A percentile compares a stretch with the other conserved stretches of the same genome.
Evolutionary conservation across 2,888 invertebrate genomes (phyloP).

Genomic region (Spodoptera picta): DNA sequence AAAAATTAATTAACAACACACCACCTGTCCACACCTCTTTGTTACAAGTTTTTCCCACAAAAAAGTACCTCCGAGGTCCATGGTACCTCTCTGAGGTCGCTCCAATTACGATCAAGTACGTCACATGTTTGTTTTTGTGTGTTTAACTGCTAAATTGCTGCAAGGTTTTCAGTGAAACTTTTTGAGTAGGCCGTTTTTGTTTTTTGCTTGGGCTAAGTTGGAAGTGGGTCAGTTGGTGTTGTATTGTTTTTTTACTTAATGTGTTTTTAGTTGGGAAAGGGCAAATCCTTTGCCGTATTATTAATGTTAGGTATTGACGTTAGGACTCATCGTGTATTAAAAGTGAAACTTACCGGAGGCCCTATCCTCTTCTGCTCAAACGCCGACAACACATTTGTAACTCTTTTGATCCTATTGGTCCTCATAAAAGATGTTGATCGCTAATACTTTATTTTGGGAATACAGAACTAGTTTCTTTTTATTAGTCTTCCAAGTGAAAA

Average conservation of each 20-base stretch:
- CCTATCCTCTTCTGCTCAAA: too few species aligned
- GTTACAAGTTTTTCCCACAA: conserved; percentile 55
- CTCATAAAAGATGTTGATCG: too few species aligned
- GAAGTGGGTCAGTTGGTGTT: not conserved
- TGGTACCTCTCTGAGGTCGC: conserved; percentile 48
- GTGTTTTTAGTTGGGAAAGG: not conserved
- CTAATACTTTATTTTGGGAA: too few species aligned
- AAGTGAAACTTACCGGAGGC: too few species aligned
- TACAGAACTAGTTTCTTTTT: too few species aligned
- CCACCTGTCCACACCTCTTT: conserved; percentile 30
- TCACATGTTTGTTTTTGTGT: conserved; percentile 47
- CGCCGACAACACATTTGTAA: too few species aligned
- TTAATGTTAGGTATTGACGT: too few species aligned
- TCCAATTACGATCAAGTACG: conserved; percentile 53
- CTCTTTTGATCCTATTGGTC: too few species aligned
- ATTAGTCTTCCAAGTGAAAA: too few species aligned
- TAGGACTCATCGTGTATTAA: too few species aligned
- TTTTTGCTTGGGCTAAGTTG: conserved; percentile 8
- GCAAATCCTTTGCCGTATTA: too few species aligned
- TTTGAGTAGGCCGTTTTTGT: conserved; percentile 1
- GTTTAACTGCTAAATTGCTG: conserved; percentile 17
- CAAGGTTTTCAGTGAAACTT: conserved; percentile 50
- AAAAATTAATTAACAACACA: conserved; percentile 39
- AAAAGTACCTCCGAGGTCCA: conserved; percentile 39
- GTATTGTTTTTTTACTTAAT: not conserved